A percentile compares a stretch with the other conserved stretches of the same genome.
Evolutionary conservation across 2,888 invertebrate species (phyloP).

Genomic region (Drosophila ochracea): DNA sequence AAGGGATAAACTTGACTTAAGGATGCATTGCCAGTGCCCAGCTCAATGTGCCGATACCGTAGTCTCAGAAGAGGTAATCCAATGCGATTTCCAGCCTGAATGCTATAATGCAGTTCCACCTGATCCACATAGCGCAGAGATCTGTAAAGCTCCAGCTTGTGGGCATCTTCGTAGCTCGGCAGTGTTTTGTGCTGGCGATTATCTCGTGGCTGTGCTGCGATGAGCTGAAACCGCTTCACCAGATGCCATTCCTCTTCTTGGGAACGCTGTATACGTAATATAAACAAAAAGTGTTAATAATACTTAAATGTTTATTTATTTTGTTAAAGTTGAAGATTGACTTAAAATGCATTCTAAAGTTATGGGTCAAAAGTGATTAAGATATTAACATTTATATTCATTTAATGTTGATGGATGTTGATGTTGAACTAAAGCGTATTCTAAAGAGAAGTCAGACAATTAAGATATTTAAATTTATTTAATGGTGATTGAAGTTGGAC

Average conservation of each 20-base stretch:
- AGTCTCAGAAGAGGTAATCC: conserved; percentile 80
- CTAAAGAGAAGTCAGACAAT: neutral
- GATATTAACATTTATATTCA: neutral
- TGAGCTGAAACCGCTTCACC: conserved; percentile 89
- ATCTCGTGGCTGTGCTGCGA: conserved; percentile 86
- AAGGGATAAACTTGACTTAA: conserved; percentile 69
- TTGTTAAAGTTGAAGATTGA: neutral
- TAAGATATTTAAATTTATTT: neutral
- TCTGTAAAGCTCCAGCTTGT: conserved; percentile 78
- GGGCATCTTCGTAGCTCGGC: conserved; percentile 76
- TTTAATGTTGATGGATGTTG: neutral
- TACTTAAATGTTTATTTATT: neutral
- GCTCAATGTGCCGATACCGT: conserved; percentile 78
- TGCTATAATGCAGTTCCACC: conserved; percentile 77
- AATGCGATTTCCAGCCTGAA: conserved; percentile 76
- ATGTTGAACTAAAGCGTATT: neutral
- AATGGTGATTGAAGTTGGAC: neutral
- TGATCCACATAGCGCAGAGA: conserved; percentile 77
- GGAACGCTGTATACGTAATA: conserved; percentile 80
- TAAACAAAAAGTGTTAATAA: neutral
- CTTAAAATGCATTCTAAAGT: neutral
- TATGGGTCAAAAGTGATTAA: neutral
- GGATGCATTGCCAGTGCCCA: conserved; percentile 71
- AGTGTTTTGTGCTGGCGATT: conserved; percentile 47
- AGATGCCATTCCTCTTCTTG: conserved; percentile 88